Evolutionary conservation across 2,113 vertebrate species (phyloP).

Genomic region (Perccottus glenii): DNA sequence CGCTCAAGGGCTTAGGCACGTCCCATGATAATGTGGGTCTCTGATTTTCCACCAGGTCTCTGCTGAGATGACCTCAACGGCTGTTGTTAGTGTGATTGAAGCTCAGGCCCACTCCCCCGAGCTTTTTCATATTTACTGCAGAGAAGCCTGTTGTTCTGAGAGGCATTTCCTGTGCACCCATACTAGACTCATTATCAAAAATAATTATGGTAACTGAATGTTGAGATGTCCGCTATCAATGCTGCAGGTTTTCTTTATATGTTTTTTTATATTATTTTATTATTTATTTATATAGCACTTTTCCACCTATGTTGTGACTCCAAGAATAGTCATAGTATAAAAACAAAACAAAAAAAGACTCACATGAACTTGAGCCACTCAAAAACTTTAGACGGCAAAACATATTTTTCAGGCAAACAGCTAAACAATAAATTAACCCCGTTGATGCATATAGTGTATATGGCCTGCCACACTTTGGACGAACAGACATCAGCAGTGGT

Average conservation of each 20-base stretch:
- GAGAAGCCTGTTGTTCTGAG: background rate
- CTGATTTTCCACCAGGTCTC: slow-evolving; percentile 28
- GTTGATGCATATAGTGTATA: no score
- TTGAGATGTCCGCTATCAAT: slow-evolving; percentile 10
- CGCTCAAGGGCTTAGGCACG: slow-evolving; percentile 15
- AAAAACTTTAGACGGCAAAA: no score
- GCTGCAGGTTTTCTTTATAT: no score
- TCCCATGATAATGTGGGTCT: slow-evolving; percentile 23
- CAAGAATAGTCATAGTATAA: background rate
- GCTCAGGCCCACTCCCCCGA: slow-evolving; percentile 9
- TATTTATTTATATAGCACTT: no score
- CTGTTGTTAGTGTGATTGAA: slow-evolving; percentile 28
- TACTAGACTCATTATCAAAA: slow-evolving; percentile 21
- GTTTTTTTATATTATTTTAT: no score
- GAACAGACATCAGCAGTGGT: no score
- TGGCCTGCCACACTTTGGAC: no score
- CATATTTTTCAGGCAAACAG: no score
- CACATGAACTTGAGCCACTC: background rate
- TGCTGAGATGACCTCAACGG: slow-evolving; percentile 9
- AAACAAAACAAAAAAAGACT: background rate
- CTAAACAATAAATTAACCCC: no score
- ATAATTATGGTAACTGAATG: slow-evolving; percentile 16
- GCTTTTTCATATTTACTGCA: slow-evolving; percentile 13
- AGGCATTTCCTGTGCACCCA: background rate
- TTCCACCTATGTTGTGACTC: background rate